Percentiles rank a stretch among this genome's conserved stretches.
phyloP scores from a whole-genome alignment of 2,113 vertebrate species.

The Pedionomus torquatus region DNA sequence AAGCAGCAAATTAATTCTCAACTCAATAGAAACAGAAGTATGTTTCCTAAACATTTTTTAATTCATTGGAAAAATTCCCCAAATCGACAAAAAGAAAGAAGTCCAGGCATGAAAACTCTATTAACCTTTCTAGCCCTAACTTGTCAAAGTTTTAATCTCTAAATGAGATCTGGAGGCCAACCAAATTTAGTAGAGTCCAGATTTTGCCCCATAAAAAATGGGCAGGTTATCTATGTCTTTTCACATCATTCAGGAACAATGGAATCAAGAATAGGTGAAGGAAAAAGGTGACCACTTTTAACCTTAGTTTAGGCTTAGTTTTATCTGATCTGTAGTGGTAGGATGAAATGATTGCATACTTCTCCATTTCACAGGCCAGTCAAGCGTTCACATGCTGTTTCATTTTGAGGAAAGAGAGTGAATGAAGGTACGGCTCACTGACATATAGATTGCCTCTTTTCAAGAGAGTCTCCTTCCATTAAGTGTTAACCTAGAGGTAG shows the following conservation, averaged over 20 bases:
- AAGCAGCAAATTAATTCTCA: constrained; percentile 18
- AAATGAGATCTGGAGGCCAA: neutral
- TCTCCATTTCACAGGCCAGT: neutral
- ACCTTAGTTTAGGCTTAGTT: neutral
- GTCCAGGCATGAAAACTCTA: neutral
- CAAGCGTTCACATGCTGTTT: neutral
- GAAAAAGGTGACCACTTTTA: neutral
- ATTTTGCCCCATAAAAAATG: neutral
- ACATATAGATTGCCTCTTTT: neutral
- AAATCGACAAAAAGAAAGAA: neutral
- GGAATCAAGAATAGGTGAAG: neutral
- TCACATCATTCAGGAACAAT: neutral
- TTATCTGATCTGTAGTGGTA: neutral
- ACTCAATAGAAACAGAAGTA: constrained; percentile 5
- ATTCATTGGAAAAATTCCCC: neutral
- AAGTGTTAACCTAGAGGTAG: neutral
- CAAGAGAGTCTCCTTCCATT: neutral
- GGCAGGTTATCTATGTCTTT: neutral
- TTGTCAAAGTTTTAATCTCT: neutral
- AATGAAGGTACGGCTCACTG: neutral
- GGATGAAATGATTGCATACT: neutral
- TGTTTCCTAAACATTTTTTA: neutral
- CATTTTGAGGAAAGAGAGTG: neutral
- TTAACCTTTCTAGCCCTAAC: neutral
- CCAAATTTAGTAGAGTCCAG: neutral